phyloP scores from a whole-genome alignment of 1,140 invertebrate genomes.

The Archivesica marissinica region DNA sequence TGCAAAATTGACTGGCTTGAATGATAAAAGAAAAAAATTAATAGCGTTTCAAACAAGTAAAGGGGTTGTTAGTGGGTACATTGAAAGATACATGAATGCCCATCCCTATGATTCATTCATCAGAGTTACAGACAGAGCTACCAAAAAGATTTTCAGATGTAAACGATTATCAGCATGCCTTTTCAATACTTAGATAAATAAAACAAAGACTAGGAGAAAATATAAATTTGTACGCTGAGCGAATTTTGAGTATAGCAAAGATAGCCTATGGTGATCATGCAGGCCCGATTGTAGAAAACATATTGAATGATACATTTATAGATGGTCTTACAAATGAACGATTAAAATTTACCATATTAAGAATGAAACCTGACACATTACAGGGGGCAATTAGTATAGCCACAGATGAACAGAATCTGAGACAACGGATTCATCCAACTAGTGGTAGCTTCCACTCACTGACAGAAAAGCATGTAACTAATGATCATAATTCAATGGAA shows the following conservation, averaged over 20 bases:
- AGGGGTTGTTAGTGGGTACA: slow-evolving; percentile 14
- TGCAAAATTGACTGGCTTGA: not conserved
- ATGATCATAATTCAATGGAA: slow-evolving; percentile 17
- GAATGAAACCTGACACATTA: not conserved
- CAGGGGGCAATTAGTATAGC: not conserved
- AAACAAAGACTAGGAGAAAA: slow-evolving; percentile 19
- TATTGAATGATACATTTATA: not conserved
- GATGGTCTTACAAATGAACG: slow-evolving; percentile 3
- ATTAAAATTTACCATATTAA: not conserved
- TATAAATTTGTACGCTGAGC: not conserved
- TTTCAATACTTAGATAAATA: not conserved
- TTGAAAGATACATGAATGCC: not conserved
- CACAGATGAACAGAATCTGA: slow-evolving; percentile 15
- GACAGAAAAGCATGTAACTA: not conserved
- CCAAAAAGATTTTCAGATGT: slow-evolving; percentile 4
- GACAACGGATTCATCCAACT: not conserved
- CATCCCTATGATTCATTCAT: not conserved
- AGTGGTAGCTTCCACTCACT: not conserved
- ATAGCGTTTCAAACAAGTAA: slow-evolving; percentile 3
- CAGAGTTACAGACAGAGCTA: slow-evolving; percentile 14
- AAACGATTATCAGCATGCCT: slow-evolving; percentile 12
- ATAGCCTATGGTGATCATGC: not conserved
- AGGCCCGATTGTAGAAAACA: not conserved
- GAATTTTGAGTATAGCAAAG: not conserved
- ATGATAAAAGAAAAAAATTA: not conserved